These are phyloP conservation scores for Porphyrio hochstetteri DNA, from an alignment of 2,113 vertebrate species.

Conservation along the genomic window DNA sequence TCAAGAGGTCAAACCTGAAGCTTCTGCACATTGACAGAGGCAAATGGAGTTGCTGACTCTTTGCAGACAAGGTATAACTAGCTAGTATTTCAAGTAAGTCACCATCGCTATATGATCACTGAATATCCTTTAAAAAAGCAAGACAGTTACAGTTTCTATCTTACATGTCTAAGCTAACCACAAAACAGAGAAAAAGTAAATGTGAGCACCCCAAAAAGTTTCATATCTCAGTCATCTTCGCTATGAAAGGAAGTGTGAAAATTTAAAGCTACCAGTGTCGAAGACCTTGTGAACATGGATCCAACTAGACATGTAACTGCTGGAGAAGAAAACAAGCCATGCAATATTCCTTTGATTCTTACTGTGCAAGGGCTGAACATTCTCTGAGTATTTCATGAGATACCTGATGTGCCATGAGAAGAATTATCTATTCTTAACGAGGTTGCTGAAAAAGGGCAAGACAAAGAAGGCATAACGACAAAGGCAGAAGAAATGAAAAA, in stretches of 20 bases:
- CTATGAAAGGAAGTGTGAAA: background rate
- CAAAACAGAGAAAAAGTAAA: background rate
- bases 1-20: background rate
- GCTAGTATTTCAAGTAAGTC: background rate
- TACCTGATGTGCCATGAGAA: background rate
- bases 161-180: background rate
- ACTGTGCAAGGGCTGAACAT: background rate
- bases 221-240: background rate
- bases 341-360: background rate
- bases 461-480: background rate
- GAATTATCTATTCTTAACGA: background rate
- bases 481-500: background rate
- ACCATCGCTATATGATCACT: background rate
- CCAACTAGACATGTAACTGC: background rate
- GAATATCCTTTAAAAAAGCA: background rate
- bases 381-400: background rate
- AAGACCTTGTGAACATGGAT: background rate
- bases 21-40: background rate
- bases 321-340: background rate
- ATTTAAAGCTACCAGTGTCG: background rate
- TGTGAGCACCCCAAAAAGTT: background rate
- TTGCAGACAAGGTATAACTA: background rate
- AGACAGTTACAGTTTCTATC: background rate
- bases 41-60: background rate
- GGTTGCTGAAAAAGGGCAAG: background rate